phyloP scores from a whole-genome alignment of 2,888 invertebrate species.

The Hipparchia sbordonii region DNA sequence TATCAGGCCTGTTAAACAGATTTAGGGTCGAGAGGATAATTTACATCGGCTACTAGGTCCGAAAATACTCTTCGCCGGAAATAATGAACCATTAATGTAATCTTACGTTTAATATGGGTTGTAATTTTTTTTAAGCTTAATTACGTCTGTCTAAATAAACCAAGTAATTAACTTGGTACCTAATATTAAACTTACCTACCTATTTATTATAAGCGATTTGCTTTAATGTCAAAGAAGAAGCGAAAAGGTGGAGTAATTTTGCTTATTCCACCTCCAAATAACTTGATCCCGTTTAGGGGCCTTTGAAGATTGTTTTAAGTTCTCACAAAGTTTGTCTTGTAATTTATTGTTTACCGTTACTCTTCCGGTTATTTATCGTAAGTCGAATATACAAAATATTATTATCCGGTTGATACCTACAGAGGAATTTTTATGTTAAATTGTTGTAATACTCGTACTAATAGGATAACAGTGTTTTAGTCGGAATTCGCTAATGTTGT shows the following conservation, averaged over 20 bases:
- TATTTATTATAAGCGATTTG: constrained; percentile 48
- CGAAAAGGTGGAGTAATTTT: constrained; percentile 73
- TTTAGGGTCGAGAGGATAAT: neutral
- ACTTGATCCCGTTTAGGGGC: constrained; percentile 78
- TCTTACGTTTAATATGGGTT: neutral
- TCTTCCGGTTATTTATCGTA: constrained; percentile 68
- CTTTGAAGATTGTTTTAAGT: constrained; percentile 78
- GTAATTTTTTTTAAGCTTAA: neutral
- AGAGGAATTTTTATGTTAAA: too few relatives aligned
- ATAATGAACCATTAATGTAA: neutral
- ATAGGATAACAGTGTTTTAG: too few relatives aligned
- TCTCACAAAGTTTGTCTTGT: constrained; percentile 73
- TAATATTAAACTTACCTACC: neutral
- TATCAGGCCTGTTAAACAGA: constrained; percentile 2
- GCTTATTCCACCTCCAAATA: constrained; percentile 77
- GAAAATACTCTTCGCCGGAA: neutral
- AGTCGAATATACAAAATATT: constrained; percentile 56
- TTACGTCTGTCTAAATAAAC: too few relatives aligned
- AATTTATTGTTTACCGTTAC: constrained; percentile 79
- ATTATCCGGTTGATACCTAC: too few relatives aligned
- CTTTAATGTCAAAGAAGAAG: constrained; percentile 63
- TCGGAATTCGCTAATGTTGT: too few relatives aligned
- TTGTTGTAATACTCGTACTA: too few relatives aligned
- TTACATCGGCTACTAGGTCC: constrained; percentile 4
- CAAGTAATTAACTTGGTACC: neutral